phyloP scores from a whole-genome alignment of 2,113 vertebrate species.

The Copsychus sechellarum region DNA sequence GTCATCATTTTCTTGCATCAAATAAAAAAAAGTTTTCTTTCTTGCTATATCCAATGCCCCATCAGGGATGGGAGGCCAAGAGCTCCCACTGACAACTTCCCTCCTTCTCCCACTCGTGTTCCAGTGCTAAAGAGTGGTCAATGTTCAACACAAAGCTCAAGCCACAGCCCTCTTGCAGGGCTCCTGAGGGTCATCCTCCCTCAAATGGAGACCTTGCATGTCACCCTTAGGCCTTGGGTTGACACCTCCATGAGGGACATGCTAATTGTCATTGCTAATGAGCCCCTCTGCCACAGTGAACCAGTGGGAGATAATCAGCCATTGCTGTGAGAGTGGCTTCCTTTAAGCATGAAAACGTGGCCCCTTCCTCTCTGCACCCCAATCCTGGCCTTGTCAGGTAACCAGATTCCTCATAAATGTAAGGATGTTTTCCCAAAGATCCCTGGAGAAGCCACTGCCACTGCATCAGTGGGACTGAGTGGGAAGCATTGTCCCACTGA shows the following conservation, averaged over 20 bases:
- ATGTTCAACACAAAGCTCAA: not conserved
- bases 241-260: not conserved
- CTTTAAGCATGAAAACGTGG: not conserved
- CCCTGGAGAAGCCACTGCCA: not conserved
- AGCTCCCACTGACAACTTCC: not conserved
- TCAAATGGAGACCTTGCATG: not conserved
- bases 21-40: not conserved
- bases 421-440: not conserved
- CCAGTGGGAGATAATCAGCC: not conserved
- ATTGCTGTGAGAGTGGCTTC: accelerated
- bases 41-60: not conserved
- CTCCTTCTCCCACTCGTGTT: not conserved
- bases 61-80: not conserved
- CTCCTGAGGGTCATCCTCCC: not conserved
- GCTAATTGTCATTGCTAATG: not conserved
- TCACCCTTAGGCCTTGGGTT: not conserved
- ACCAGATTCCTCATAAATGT: accelerated
- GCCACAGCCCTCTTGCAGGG: not conserved
- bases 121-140: not conserved
- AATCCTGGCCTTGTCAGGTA: accelerated
- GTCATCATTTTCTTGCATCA: not conserved
- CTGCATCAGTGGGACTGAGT: not conserved
- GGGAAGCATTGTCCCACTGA: accelerated
- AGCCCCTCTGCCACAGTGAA: not conserved
- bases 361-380: not conserved